Evolutionary conservation across 92 coral and sea anemone genomes (phyloP), one percentile per base, ranked within the genome.

Genomic region (Meandrina meandrites): DNA sequence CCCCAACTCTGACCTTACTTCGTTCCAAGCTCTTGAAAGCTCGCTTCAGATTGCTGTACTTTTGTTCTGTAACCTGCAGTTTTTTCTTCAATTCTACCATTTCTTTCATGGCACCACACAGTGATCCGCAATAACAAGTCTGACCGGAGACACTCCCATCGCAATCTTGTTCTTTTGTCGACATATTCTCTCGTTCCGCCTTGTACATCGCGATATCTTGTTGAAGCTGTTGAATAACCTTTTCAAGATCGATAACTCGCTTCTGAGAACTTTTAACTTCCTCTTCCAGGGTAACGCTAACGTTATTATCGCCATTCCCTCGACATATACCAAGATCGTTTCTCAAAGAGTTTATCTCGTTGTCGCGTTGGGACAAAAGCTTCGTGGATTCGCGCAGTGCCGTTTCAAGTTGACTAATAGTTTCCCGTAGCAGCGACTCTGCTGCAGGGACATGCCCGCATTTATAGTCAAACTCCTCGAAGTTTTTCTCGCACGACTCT

Each of bases 41-140:
- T 60, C 94, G 81, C 83, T 92, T 94, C 27, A 97, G 90, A 34
- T 89, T 90, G 86, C 86, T 79, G 75, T 95, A 92, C 84, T 93
- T 92, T 84, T 93, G 96, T 78, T 97, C 98, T n/a, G 94, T 97
- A 79, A 92, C 86, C 51, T 92, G 96, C 19, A 97, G 89, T 90
- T 95, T 94, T 67, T 92, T 91, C 80, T 95, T 97, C 12, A 97
- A 74, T 36, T 97, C 98, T 6, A 94, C 93, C 47, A 96, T 91
- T 79, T 97, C 99, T 81, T 95, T 95, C 99, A 97, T 97, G 53
- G 99, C 98, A 8, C 96, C 94, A 86, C 99, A 97, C 40, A 96
- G 93, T 12, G 98, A 95, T 2, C 98, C 98, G 62, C 98, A 95
- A 76, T 95, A 95, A 71, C 98, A 95, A 13, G 93, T 92, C 58